Evolutionary conservation across 2,797 vertebrate genomes (phyloP), one percentile per base, ranked within the genome.

Genomic region (Loris lydekkerianus): DNA sequence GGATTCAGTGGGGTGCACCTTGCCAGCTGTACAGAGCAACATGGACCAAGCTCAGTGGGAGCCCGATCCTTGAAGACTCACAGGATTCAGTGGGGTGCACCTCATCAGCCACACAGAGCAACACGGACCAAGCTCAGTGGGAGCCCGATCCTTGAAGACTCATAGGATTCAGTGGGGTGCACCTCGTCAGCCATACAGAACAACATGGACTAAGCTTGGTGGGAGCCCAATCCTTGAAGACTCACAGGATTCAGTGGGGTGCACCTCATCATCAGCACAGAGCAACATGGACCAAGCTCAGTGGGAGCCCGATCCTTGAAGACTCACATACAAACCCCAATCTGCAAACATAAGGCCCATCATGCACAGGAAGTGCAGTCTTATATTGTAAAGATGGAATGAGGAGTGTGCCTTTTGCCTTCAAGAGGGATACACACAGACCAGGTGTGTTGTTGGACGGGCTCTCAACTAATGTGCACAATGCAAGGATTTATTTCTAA

Each of bases 391-490:
- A 65, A 73, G 34, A 69, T 53, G 7, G 75, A 82, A 43, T 69
- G 25, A 91, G 21, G 43, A 34, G 81, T 31, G 61, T 77, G 73
- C 43, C 82, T 27, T 88, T 84, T 94, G 60, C n/a, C 53, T 89
- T 80, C 43, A 34, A 56, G n/a, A 31, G 60, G 15, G 56, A n/a
- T 3, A 40, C 6, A 69, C 15, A 29, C 80, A 53, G 49, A 53
- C 11, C 49, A 53, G 49, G 49, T 3, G 49, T 14, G 3, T 53
- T 13, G 13, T 53, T 13, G 49, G 49, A 53, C 13, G 49, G 49
- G 49, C 13, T 53, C 14, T 14, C 14, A 11, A 53, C 49, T 49
- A 53, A 53, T 53, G 49, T 53, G 49, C 49, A 53, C 49, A 53
- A 53, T 53, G 49, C 14, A 53, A 53, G 13, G 49, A 13, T 53